phyloP scores from a whole-genome alignment of 2,113 vertebrate species.

The Gobius niger region DNA sequence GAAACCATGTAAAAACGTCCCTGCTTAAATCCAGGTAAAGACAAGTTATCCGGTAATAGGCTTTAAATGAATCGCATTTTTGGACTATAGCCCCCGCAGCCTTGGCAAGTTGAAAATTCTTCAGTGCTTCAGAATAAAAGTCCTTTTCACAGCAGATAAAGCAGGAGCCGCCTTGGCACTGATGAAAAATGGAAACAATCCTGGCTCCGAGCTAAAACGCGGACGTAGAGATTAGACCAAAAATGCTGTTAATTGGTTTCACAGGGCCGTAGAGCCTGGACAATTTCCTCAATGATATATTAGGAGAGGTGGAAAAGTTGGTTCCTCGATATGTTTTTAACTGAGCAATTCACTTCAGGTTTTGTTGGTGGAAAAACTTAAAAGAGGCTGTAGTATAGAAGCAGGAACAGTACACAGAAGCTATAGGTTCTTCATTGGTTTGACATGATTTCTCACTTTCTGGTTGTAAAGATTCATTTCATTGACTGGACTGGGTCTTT shows the following conservation, averaged over 20 bases:
- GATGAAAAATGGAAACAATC: neutral
- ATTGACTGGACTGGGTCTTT: too few relatives aligned
- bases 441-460: too few relatives aligned
- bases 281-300: conserved; percentile 14
- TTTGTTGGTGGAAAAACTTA: too few relatives aligned
- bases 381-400: too few relatives aligned
- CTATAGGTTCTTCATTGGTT: too few relatives aligned
- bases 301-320: conserved; percentile 2
- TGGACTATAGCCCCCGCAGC: neutral
- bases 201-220: conserved; percentile 6
- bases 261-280: conserved; percentile 24
- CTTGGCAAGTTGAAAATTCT: neutral
- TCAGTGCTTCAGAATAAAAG: neutral
- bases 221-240: conserved; percentile 12
- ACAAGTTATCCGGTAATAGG: neutral
- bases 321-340: too few relatives aligned
- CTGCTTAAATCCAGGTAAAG: neutral
- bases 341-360: too few relatives aligned
- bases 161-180: neutral
- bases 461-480: too few relatives aligned
- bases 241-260: conserved; percentile 55
- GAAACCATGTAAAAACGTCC: neutral
- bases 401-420: too few relatives aligned
- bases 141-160: neutral
- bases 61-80: neutral